Evolutionary conservation across 30 jellyfish, hydroid and myxozoan species (phyloP).

Genomic region (Turritopsis dohrnii): DNA sequence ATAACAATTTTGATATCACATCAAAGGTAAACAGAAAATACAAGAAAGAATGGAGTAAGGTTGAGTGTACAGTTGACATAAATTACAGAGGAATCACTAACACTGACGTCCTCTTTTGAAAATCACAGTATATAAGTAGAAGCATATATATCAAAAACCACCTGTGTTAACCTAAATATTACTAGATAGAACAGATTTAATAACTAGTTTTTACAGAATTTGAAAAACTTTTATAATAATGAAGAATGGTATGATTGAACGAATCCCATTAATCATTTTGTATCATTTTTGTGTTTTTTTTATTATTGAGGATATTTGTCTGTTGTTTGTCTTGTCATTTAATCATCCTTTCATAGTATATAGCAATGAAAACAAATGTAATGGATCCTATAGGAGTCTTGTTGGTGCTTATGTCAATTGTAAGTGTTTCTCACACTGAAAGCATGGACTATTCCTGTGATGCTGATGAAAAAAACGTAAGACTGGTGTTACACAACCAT

Average conservation of each 20-base stretch:
- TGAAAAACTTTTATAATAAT: no score
- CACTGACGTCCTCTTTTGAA: no score
- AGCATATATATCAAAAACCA: no score
- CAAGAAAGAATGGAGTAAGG: neutral
- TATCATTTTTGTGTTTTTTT: neutral
- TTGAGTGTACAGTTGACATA: neutral
- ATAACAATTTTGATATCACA: neutral
- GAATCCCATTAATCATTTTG: neutral
- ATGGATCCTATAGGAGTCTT: neutral
- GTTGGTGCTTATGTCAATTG: neutral
- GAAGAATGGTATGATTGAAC: no score
- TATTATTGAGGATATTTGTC: neutral
- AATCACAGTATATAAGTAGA: no score
- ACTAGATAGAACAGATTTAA: no score
- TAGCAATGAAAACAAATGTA: neutral
- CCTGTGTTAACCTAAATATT: no score
- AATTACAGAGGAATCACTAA: neutral
- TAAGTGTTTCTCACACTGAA: neutral
- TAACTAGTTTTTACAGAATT: no score
- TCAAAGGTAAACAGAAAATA: neutral
- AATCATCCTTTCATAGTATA: neutral
- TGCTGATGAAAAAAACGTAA: neutral
- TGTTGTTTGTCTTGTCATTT: neutral
- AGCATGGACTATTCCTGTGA: neutral
- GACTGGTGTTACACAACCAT: neutral